Conservation (phyloP, 2,888 invertebrate species). For the Antheraea assamensis region DNA sequence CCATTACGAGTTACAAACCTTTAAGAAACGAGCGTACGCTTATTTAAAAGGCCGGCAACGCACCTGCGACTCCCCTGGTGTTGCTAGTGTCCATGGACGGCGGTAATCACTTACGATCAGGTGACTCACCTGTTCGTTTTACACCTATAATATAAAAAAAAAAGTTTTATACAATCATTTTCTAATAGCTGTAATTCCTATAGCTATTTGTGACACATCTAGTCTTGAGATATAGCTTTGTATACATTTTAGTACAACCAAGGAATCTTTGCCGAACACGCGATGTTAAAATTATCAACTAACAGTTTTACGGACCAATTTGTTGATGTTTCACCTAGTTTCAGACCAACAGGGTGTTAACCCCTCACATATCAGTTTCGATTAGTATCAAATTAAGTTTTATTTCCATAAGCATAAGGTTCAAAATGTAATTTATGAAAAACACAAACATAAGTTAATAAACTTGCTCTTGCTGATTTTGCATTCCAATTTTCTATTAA, state of each 20-base stretch:
- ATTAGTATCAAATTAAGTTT: not conserved
- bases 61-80: no score
- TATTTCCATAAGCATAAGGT: not conserved
- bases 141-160: no score
- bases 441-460: not conserved
- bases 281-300: conserved; percentile 56
- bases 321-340: conserved; percentile 25
- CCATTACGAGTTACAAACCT: no score
- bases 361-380: conserved; percentile 1
- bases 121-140: no score
- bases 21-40: no score
- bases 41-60: no score
- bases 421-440: not conserved
- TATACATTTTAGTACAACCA: conserved; percentile 14
- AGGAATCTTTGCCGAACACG: conserved; percentile 44
- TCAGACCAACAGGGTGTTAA: conserved; percentile 17
- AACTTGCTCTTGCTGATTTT: not conserved
- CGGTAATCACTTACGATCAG: no score
- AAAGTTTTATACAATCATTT: no score
- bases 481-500: not conserved
- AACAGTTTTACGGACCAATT: conserved; percentile 24
- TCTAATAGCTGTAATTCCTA: not conserved
- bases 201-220: not conserved
- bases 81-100: no score
- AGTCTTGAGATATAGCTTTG: not conserved